Evolutionary conservation across 1,140 invertebrate genomes (phyloP).

Genomic region (Monomorium pharaonis): DNA sequence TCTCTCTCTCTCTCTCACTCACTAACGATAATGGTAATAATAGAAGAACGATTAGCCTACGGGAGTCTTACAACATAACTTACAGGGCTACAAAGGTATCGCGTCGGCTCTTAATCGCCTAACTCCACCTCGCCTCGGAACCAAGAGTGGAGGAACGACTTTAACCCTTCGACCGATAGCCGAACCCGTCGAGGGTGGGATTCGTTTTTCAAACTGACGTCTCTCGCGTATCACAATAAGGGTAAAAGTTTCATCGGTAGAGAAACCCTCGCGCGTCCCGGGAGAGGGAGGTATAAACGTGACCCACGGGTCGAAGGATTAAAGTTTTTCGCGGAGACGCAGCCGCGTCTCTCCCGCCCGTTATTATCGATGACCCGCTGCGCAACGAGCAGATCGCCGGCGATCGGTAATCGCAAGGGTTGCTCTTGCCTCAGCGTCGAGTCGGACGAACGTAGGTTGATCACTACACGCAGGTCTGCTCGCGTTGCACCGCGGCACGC

Average conservation of each 20-base stretch:
- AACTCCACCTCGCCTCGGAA: constrained; percentile 44
- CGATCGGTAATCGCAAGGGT: neutral
- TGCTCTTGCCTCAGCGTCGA: neutral
- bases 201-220: neutral
- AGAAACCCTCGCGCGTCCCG: neutral
- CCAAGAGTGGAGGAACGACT: constrained; percentile 11
- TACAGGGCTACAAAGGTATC: constrained; percentile 60
- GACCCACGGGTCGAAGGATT: constrained; percentile 23
- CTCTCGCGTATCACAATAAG: constrained; percentile 41
- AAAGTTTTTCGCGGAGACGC: neutral
- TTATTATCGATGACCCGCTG: neutral
- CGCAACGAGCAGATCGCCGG: constrained; percentile 3
- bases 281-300: neutral
- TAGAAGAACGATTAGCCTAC: constrained; percentile 64
- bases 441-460: neutral
- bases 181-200: neutral
- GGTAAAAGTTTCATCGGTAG: constrained; percentile 21
- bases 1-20: constrained; percentile 13
- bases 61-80: constrained; percentile 68
- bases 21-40: constrained; percentile 66
- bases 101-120: constrained; percentile 63
- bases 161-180: constrained; percentile 35
- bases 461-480: neutral
- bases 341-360: neutral
- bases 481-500: neutral